Evolutionary conservation across 2,113 vertebrate genomes (phyloP), one percentile per base, ranked within the genome.

Genomic region (Lophura nycthemera): DNA sequence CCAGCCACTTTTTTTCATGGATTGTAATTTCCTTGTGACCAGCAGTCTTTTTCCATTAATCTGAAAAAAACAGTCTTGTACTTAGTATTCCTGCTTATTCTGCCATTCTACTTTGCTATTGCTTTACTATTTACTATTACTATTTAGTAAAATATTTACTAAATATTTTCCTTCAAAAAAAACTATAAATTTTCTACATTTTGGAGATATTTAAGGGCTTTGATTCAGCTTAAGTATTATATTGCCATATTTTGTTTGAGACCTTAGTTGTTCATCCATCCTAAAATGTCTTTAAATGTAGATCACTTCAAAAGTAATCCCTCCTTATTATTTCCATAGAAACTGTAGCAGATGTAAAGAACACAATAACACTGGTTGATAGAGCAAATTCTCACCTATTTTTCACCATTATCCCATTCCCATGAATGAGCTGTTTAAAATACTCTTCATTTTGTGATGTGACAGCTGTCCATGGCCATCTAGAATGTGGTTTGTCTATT

Each of bases 51-150:
- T 69, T 47, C 25, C 34, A 83, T 66, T 36, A 45, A 20, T 69
- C 40, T 76, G n/a, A 30, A 45, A 87, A 70, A 12, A 52, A 27
- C 4, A 61, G 5, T 43, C 34, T 90, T 43, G 29, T 50, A 29
- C 2, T 89, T 24, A 52, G 34, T 24, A 45, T 60, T 82, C 11
- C 10, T 88, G 13, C 42, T 73, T 88, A 52, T 86, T 17, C 25
- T 74, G 32, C 11, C 27, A 72, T 12, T 16, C 9, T 54, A 4
- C 43, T 27, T 11, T 57, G 50, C 38, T 82, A 8, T 15, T 64
- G 29, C 40, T 92, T 84, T 38, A 66, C 34, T 56, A 25, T 70
- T 92, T 32, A 82, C n/a, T n/a, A n/a, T 84, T 38, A 66, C 34
- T 56, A 25, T 70, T 92, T 32, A 82, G 17, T 38, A 38, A 38